Percentiles rank a stretch among this genome's conserved stretches.
Evolutionary conservation across 1,140 invertebrate species (phyloP).

Genomic region (Ephestia elutella): DNA sequence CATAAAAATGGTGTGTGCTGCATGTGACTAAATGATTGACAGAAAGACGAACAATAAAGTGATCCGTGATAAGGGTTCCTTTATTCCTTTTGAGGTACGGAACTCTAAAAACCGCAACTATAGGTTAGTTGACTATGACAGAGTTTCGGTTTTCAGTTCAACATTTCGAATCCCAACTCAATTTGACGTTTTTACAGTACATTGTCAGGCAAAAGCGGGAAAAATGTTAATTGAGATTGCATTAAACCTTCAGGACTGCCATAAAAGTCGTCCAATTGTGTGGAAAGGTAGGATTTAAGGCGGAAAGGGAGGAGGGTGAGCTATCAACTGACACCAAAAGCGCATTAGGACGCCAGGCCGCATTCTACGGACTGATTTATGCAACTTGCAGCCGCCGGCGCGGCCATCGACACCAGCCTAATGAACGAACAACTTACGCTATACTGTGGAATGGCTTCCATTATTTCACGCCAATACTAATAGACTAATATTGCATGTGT

Average conservation of each 20-base stretch:
- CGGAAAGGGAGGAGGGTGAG: conserved; percentile 31
- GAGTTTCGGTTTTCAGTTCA: no score
- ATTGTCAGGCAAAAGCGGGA: conserved; percentile 10
- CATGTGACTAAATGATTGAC: no score
- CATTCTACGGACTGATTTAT: conserved; percentile 68
- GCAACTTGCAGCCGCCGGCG: conserved; percentile 49
- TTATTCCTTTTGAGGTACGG: no score
- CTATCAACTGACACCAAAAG: conserved; percentile 69
- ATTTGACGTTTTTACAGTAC: neutral
- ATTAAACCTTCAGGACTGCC: conserved; percentile 9
- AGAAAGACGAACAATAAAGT: no score
- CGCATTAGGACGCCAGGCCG: conserved; percentile 64
- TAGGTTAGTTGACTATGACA: no score
- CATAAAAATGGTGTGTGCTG: no score
- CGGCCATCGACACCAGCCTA: conserved; percentile 60
- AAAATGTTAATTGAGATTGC: conserved; percentile 15
- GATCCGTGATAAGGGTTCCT: no score
- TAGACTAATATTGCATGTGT: conserved; percentile 36
- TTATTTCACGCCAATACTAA: conserved; percentile 67
- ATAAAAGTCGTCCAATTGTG: conserved; percentile 22
- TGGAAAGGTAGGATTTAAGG: conserved; percentile 18
- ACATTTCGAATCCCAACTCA: no score
- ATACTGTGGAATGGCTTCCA: conserved; percentile 63
- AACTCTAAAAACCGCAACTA: no score
- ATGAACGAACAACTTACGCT: conserved; percentile 67